Evolutionary conservation across 1,140 invertebrate species (phyloP).

Genomic region (Whitmania pigra): DNA sequence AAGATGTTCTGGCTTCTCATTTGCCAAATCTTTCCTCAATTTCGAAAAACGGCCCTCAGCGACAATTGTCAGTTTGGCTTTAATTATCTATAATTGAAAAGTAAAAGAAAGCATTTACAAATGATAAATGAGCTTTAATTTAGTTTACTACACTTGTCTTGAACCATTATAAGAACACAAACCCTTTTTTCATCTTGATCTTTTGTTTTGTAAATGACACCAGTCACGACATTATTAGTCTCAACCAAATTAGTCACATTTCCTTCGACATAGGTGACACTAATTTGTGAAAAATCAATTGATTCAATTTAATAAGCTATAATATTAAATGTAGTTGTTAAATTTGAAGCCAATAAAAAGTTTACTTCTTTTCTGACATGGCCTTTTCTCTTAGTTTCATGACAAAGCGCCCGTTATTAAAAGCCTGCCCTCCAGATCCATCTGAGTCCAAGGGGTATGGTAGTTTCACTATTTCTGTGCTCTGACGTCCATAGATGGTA

Average conservation of each 20-base stretch:
- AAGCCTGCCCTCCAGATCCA: slow-evolving; percentile 26
- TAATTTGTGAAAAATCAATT: neutral
- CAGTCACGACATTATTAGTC: neutral
- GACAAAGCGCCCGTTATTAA: slow-evolving; percentile 34
- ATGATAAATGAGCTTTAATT: too few species aligned
- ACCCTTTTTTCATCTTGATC: neutral
- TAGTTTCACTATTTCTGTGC: slow-evolving; percentile 27
- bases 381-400: slow-evolving; percentile 30
- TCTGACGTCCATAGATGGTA: slow-evolving; percentile 29
- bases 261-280: neutral
- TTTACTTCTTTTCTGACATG: slow-evolving; percentile 30
- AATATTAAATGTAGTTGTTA: neutral
- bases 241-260: neutral
- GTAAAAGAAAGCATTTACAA: too few species aligned
- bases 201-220: neutral
- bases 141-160: too few species aligned
- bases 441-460: slow-evolving; percentile 28
- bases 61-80: slow-evolving; percentile 33
- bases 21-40: slow-evolving; percentile 33
- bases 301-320: neutral
- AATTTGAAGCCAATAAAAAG: neutral
- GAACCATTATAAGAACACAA: too few species aligned
- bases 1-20: slow-evolving; percentile 28
- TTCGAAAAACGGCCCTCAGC: slow-evolving; percentile 36
- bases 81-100: too few species aligned